Evolutionary conservation across 2,888 invertebrate species (phyloP), one percentile per base, ranked within the genome.

Genomic region (Cephus sareptanus): DNA sequence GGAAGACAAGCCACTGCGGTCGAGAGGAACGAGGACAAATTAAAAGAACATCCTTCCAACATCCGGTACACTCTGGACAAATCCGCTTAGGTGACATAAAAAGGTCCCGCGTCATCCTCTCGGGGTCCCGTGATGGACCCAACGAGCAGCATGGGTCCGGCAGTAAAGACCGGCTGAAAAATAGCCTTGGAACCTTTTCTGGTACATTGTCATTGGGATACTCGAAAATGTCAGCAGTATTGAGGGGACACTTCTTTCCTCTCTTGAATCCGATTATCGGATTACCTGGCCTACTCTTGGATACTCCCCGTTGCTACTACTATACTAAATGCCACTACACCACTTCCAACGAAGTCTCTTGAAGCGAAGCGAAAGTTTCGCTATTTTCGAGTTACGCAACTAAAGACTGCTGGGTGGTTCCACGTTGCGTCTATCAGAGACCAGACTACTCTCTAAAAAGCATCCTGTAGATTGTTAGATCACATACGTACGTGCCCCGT

Each of bases 241-340:
- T 71, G 23, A 35, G 80, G 79, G 80, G 81, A 84, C 86, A 83
- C 83, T 78, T 87, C 80, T 79, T 84, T 87, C 80, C 79, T 84
- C 80, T 85, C 80, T 81, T 84, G 88, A 90, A 90, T 90, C 90
- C 89, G 91, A 91, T 91, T 91, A 89, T 86, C 82, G 87, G 87
- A 89, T 90, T 89, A 89, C 82, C 75, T 76, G 83, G 34, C 12
- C 31, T 31, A 71, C 71, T 12, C 4, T 4, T 40, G 37, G 37
- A 37, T 37, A 35, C 35, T 35, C 35, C 56, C 56, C 56, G 56
- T 2, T 56, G 56, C 23, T 9, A 56, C 23, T 23, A 6, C 56
- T 9, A 23, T 23, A 56, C 56, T 56, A 56, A 56, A 56, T 23
- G 23, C 56, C 23, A 40, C 40, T 40, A 40, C 40, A 23, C 40